Conservation (phyloP, 2,888 invertebrate genomes). For the Mythimna impura region DNA sequence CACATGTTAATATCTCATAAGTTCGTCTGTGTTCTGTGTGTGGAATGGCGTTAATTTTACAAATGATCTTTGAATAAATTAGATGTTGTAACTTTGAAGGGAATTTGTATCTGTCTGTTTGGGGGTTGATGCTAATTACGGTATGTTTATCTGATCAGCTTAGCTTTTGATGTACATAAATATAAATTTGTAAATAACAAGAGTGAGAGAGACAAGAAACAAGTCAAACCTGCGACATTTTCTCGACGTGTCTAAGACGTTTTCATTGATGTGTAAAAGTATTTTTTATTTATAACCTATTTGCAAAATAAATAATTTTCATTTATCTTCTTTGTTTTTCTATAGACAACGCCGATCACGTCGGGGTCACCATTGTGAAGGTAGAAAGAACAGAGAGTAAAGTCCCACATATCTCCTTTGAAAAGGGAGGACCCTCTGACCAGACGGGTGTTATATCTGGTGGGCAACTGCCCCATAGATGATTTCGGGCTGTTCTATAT, state of each 20-base stretch:
- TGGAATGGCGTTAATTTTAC: constrained; percentile 60
- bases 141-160: constrained; percentile 4
- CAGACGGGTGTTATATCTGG: too few relatives aligned
- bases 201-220: background rate
- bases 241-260: too few relatives aligned
- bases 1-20: constrained; percentile 68
- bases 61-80: constrained; percentile 68
- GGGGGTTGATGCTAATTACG: constrained; percentile 13
- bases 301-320: too few relatives aligned
- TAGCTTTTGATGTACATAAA: background rate
- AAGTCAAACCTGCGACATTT: background rate
- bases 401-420: too few relatives aligned
- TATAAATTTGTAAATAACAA: background rate
- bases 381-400: too few relatives aligned
- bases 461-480: too few relatives aligned
- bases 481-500: too few relatives aligned
- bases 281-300: too few relatives aligned
- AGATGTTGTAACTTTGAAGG: constrained; percentile 40
- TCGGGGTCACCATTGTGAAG: too few relatives aligned
- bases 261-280: too few relatives aligned
- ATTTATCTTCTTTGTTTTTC: background rate
- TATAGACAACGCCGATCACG: too few relatives aligned
- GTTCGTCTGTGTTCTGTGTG: constrained; percentile 58
- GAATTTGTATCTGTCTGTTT: constrained; percentile 33
- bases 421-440: too few relatives aligned